A percentile compares a stretch with the other conserved stretches of the same genome.
Conservation (phyloP, 2,113 vertebrate species). For the Oceanodroma tethys region DNA sequence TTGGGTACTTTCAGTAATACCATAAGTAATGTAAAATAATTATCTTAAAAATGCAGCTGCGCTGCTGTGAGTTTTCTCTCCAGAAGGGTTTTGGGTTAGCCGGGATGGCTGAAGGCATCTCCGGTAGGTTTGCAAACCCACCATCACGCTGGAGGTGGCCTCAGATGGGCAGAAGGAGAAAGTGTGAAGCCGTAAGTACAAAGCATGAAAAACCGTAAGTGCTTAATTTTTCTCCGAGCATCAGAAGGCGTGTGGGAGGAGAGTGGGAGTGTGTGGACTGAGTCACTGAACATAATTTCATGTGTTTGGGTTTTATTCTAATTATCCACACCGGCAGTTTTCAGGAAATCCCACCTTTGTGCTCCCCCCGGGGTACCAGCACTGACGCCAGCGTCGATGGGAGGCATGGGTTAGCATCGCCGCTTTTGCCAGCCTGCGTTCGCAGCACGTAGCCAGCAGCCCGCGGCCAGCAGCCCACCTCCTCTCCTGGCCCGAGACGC, state of each 20-base stretch:
- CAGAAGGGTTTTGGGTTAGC: background rate
- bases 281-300: background rate
- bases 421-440: background rate
- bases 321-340: background rate
- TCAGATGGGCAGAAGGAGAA: conserved; percentile 16
- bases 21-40: background rate
- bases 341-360: background rate
- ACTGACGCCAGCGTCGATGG: accelerated
- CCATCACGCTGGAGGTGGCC: background rate
- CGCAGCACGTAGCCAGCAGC: background rate
- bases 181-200: background rate
- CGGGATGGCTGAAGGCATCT: background rate
- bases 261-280: background rate
- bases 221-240: background rate
- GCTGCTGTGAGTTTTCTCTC: background rate
- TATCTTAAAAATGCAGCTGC: background rate
- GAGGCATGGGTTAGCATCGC: background rate
- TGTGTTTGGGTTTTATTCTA: background rate
- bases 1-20: background rate
- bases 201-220: background rate
- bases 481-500: background rate
- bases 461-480: background rate
- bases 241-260: background rate
- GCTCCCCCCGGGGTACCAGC: background rate
- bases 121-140: background rate